phyloP scores from a whole-genome alignment of 2,113 vertebrate genomes.

The Polyodon spathula region DNA sequence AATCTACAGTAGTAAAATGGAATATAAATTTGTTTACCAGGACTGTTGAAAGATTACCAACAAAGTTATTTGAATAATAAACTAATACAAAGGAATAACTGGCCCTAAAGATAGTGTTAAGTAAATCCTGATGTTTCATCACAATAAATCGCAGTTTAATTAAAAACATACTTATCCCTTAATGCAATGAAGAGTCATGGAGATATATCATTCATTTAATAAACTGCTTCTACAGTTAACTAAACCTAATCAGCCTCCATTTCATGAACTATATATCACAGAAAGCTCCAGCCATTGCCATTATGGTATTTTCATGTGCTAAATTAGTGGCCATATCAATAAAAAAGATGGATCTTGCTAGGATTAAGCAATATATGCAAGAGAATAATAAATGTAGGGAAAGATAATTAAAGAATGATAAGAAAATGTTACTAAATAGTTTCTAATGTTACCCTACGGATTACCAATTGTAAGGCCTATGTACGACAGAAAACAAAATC shows the following conservation, averaged over 20 bases:
- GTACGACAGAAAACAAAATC: conserved; percentile 17
- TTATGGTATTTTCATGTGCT: neutral
- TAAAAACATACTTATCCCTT: conserved; percentile 1
- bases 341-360: too few relatives aligned
- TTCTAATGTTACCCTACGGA: neutral
- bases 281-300: neutral
- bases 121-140: neutral
- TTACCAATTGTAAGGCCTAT: conserved; percentile 18
- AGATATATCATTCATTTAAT: neutral
- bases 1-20: too few relatives aligned
- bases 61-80: too few relatives aligned
- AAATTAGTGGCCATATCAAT: neutral
- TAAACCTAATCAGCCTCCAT: neutral
- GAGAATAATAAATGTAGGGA: too few relatives aligned
- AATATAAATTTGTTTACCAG: too few relatives aligned
- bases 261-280: neutral
- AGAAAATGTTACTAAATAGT: too few relatives aligned
- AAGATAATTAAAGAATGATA: too few relatives aligned
- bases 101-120: neutral
- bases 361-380: too few relatives aligned
- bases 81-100: too few relatives aligned
- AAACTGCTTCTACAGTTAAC: neutral
- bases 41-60: too few relatives aligned
- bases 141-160: neutral
- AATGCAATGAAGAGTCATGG: neutral